phyloP scores from a whole-genome alignment of 2,797 vertebrate genomes.

The Intellagama lesueurii region DNA sequence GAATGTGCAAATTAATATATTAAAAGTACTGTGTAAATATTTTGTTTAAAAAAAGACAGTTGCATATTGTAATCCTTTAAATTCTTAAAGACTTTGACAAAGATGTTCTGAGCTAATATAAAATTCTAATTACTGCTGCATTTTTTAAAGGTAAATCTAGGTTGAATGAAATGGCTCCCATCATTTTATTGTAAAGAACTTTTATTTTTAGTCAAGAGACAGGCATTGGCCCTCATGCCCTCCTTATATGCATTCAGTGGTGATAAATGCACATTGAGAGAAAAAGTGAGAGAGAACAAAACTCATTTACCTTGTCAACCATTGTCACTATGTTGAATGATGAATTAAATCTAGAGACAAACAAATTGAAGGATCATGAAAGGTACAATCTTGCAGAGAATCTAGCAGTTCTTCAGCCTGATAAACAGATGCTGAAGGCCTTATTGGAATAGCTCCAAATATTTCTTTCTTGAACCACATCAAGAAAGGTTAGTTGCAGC shows the following conservation, averaged over 20 bases:
- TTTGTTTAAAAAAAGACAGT: not conserved
- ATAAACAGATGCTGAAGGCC: not conserved
- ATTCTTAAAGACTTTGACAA: not conserved
- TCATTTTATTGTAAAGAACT: not conserved
- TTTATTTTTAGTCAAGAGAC: not conserved
- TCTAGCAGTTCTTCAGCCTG: not conserved
- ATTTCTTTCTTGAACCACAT: not conserved
- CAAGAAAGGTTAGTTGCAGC: not conserved
- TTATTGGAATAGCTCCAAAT: not conserved
- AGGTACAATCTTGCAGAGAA: not conserved
- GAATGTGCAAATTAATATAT: not conserved
- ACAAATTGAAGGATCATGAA: not conserved
- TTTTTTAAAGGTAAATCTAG: not conserved
- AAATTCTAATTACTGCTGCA: not conserved
- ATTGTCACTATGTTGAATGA: not conserved
- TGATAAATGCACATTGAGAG: not conserved
- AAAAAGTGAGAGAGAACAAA: not conserved
- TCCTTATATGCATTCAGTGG: not conserved
- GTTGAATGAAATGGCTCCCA: not conserved
- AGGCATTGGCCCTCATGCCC: not conserved
- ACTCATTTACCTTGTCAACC: not conserved
- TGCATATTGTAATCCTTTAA: not conserved
- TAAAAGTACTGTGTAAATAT: not conserved
- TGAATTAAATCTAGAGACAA: not conserved
- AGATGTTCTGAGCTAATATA: not conserved